Evolutionary conservation across 2,797 vertebrate genomes (phyloP).

Genomic region (Microctenopoma stevenorrisi): DNA sequence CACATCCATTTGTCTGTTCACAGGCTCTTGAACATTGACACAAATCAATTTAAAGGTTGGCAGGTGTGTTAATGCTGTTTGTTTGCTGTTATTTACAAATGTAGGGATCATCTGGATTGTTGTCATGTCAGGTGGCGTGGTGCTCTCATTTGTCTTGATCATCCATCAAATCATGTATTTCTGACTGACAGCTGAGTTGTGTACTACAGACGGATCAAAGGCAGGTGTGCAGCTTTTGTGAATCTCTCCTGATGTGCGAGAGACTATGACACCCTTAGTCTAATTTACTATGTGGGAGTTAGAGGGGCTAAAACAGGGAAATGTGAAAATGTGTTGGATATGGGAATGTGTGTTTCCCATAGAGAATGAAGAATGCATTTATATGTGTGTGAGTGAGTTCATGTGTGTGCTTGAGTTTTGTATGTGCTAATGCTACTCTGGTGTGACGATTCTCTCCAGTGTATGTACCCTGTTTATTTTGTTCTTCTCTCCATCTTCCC

Average conservation of each 20-base stretch:
- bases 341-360: conserved; percentile 25
- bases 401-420: conserved; percentile 20
- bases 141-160: conserved; percentile 35
- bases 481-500: conserved; percentile 65
- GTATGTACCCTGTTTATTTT: conserved; percentile 68
- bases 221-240: conserved; percentile 12
- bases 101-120: conserved; percentile 34
- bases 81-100: conserved; percentile 45
- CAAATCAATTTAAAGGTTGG: conserved; percentile 55
- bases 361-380: not conserved
- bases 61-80: conserved; percentile 55
- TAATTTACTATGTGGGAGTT: conserved; percentile 17
- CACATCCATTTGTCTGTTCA: conserved; percentile 39
- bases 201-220: conserved; percentile 58
- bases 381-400: not conserved
- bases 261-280: too few relatives aligned
- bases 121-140: conserved; percentile 19
- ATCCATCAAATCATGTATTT: conserved; percentile 44
- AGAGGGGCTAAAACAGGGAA: not conserved
- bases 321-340: not conserved
- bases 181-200: conserved; percentile 33
- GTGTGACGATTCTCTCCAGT: conserved; percentile 53
- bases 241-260: conserved; percentile 23
- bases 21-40: conserved; percentile 31
- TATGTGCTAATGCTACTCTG: conserved; percentile 40